Evolutionary conservation across 1,140 invertebrate species (phyloP).

Genomic region (Metaphire vulgaris): DNA sequence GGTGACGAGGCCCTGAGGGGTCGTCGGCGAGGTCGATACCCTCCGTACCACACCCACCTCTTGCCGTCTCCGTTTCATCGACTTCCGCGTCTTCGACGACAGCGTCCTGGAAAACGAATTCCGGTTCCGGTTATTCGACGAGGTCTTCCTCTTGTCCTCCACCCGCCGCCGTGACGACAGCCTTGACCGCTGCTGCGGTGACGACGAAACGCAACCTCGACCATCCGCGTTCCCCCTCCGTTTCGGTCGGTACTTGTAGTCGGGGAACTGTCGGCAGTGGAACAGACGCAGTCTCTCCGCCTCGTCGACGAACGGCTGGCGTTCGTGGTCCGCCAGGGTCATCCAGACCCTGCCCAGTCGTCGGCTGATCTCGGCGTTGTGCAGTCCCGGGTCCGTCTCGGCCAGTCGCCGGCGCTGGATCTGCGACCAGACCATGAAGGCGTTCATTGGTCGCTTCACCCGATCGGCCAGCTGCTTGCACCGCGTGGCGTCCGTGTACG

Average conservation of each 20-base stretch:
- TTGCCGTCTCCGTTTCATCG: too few species aligned
- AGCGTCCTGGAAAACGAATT: too few species aligned
- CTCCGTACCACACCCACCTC: too few species aligned
- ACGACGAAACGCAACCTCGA: too few species aligned
- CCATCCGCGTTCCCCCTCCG: slow-evolving; percentile 44
- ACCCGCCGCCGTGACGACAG: not conserved
- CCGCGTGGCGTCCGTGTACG: not conserved
- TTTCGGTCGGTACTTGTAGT: slow-evolving; percentile 83
- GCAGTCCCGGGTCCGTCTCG: slow-evolving; percentile 97
- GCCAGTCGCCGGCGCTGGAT: slow-evolving; percentile 93
- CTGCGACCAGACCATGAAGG: slow-evolving; percentile 53
- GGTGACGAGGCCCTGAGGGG: too few species aligned
- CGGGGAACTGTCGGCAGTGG: slow-evolving; percentile 97
- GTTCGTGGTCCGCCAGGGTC: slow-evolving; percentile 80
- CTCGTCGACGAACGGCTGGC: slow-evolving; percentile 95
- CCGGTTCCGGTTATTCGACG: too few species aligned
- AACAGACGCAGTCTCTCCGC: slow-evolving; percentile 89
- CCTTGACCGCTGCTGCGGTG: too few species aligned
- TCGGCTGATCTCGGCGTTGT: slow-evolving; percentile 99
- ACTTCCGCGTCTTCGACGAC: not conserved
- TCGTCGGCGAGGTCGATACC: too few species aligned
- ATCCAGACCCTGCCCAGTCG: slow-evolving; percentile 97
- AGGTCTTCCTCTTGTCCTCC: not conserved
- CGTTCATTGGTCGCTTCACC: slow-evolving; percentile 49
- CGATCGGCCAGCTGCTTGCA: slow-evolving; percentile 18